Evolutionary conservation across 2,113 vertebrate genomes (phyloP).

Genomic region (Gopherus flavomarginatus): DNA sequence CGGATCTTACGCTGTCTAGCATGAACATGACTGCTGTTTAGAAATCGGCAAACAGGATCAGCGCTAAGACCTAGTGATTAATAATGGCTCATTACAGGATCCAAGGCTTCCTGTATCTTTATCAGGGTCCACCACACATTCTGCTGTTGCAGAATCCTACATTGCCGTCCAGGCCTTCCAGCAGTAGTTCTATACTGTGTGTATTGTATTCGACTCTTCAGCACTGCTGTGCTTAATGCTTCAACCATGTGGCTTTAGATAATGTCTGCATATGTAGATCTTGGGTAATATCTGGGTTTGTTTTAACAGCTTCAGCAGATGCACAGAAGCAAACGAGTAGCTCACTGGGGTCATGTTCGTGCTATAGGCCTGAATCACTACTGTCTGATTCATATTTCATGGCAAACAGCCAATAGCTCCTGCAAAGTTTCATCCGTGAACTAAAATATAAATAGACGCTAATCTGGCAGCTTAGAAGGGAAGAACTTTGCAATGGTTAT

Average conservation of each 20-base stretch:
- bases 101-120: neutral
- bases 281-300: neutral
- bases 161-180: neutral
- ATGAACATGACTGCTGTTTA: conserved; percentile 16
- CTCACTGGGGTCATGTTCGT: conserved; percentile 26
- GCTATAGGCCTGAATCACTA: conserved; percentile 53
- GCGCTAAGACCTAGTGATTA: conserved; percentile 33
- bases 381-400: conserved; percentile 45
- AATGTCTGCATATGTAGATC: neutral
- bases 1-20: conserved; percentile 22
- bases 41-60: neutral
- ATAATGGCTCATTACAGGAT: neutral
- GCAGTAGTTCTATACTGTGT: neutral
- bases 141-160: neutral
- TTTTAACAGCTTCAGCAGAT: neutral
- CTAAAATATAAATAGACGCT: conserved; percentile 60
- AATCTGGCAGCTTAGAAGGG: conserved; percentile 56
- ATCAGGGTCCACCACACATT: neutral
- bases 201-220: neutral
- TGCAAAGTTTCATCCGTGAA: conserved; percentile 52
- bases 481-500: conserved; percentile 37
- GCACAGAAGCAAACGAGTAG: neutral
- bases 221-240: neutral
- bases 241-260: neutral
- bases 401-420: conserved; percentile 48